phyloP scores from a whole-genome alignment of 1,140 invertebrate genomes.

The Drepana arcuata region DNA sequence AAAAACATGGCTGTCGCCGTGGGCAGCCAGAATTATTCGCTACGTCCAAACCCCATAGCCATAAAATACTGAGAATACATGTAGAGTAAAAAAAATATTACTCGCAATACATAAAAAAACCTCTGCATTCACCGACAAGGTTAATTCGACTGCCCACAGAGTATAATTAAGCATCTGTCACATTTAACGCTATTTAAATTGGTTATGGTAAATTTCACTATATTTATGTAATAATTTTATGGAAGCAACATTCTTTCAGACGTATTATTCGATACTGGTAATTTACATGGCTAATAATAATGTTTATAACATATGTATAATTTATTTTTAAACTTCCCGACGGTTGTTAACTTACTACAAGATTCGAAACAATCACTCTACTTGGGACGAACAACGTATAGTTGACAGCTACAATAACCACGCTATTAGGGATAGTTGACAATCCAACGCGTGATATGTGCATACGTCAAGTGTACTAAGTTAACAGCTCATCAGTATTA shows the following conservation, averaged over 20 bases:
- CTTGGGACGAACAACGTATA: too few species aligned
- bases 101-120: too few species aligned
- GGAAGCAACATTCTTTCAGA: constrained; percentile 61
- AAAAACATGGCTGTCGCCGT: too few species aligned
- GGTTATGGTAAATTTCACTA: constrained; percentile 32
- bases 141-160: constrained; percentile 23
- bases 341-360: constrained; percentile 62
- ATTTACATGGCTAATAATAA: constrained; percentile 48
- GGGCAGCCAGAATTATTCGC: too few species aligned
- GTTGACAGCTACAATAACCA: too few species aligned
- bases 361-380: too few species aligned
- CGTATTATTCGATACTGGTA: constrained; percentile 57
- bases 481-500: constrained; percentile 53
- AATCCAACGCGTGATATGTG: neutral
- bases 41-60: too few species aligned
- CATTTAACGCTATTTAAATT: constrained; percentile 20
- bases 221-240: constrained; percentile 44
- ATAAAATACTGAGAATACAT: too few species aligned
- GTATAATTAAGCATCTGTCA: constrained; percentile 18
- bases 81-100: too few species aligned
- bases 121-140: too few species aligned
- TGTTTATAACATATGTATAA: constrained; percentile 65
- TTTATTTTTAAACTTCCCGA: constrained; percentile 36
- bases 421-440: neutral
- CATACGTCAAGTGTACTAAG: constrained; percentile 41